A percentile compares a stretch with the other conserved stretches of the same genome.
These are phyloP conservation scores for Sorex maritimensis DNA, from an alignment of 2,797 vertebrate species.

Conservation along the genomic window DNA sequence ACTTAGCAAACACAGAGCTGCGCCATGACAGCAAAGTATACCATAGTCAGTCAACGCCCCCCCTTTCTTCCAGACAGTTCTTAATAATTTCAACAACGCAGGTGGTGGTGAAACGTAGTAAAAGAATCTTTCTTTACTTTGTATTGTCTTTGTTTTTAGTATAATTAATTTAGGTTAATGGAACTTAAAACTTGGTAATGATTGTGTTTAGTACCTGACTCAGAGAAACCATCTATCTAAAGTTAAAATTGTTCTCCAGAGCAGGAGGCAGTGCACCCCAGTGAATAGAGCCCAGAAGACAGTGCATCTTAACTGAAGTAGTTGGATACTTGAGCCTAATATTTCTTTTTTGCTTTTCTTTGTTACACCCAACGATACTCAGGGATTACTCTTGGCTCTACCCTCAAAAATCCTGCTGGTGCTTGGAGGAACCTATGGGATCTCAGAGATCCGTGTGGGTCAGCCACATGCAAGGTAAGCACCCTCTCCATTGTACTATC, in stretches of 20 bases:
- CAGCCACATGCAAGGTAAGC: no score
- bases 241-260: neutral
- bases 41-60: neutral
- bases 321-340: neutral
- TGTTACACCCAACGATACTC: no score
- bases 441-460: no score
- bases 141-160: neutral
- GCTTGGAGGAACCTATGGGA: no score
- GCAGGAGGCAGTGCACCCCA: neutral
- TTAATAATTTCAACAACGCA: constrained; percentile 13
- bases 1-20: neutral
- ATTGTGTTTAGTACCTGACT: neutral
- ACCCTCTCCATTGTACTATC: no score
- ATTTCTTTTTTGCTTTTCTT: no score
- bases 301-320: neutral
- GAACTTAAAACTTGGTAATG: constrained; percentile 35
- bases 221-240: neutral
- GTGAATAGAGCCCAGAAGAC: neutral
- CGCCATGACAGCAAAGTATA: neutral
- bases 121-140: neutral
- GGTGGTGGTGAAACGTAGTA: constrained; percentile 18
- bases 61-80: neutral
- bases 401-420: no score
- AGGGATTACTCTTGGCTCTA: no score
- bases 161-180: neutral